Base-by-base conservation (phyloP, 2,113 vertebrate species). In the Lates calcarifer region DNA sequence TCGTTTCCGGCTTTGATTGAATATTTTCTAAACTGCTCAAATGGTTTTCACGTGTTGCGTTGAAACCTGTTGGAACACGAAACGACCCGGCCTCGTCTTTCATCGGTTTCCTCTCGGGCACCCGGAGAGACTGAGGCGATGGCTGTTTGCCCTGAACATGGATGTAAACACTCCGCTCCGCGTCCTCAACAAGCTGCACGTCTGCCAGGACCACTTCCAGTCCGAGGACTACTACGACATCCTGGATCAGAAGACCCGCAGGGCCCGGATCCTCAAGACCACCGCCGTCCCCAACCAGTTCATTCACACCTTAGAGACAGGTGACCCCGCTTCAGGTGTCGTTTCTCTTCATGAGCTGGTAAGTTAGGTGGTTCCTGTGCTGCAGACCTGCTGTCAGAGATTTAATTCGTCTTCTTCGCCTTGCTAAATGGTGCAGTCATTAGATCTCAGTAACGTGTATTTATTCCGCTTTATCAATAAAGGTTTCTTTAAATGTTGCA, bases 151-250 rank as follows among this genome's bases (percentile, higher is more conserved):
- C 0, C 72, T 90, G 22, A 22, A 47, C 74, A 66, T 88, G 62
- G 86, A 84, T 22, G 20, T 43, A 17, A 67, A 70, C 58, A 90
- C 78, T 9, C 89, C 86, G 14, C 28, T 31, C 8, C 35, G 39
- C 24, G 2, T 58, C 3, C 57, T 88, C 58, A 28, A 2, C 67
- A 84, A 58, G 53, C 62, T 76, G 7, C 73, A 56, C 53, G 81
- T 88, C 20, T 90, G 89, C 53, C 69, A 79, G 77, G 66, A 74
- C 17, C 88, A 90, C 51, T 90, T 90, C 11, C 47, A 58, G 49
- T 41, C 51, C 3, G 74, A 68, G 3, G 85, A 90, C 60, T 90
- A 88, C 70, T 0, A 37, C 61, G 35, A 64, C 1, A 0, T 18
- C 12, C 31, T 9, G 41, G 12, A 31, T 0, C 39, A 39, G 1